Percentiles rank a stretch among this genome's conserved stretches.
These are phyloP conservation scores for Dermatemys mawii DNA, from an alignment of 2,113 vertebrate genomes.

Conservation along the genomic window DNA sequence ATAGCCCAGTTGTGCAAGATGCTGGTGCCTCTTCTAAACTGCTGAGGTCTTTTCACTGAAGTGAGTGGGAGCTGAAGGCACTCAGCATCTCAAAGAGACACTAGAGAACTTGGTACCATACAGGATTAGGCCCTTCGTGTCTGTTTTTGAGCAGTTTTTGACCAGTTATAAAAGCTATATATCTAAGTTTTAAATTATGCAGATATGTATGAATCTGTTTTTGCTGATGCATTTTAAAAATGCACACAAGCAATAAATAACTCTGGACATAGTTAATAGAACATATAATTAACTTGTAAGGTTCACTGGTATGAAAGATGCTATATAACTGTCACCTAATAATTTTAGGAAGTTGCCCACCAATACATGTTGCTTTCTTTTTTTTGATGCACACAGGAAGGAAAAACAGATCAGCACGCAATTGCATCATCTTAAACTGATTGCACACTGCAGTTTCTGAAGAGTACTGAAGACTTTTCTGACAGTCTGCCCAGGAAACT, in stretches of 20 bases:
- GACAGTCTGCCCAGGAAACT: neutral
- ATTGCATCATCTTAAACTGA: neutral
- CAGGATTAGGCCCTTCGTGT: neutral
- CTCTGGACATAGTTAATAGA: neutral
- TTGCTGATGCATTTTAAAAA: neutral
- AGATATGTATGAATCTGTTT: neutral
- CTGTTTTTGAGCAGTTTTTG: neutral
- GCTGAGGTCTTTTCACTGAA: neutral
- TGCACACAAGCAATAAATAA: neutral
- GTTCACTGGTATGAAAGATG: neutral
- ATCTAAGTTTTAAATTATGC: neutral
- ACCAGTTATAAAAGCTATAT: neutral
- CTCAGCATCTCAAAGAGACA: neutral
- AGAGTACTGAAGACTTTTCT: neutral
- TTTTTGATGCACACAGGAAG: neutral
- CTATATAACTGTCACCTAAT: neutral
- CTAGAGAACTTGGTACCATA: neutral
- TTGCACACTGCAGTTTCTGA: neutral
- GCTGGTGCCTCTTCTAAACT: neutral
- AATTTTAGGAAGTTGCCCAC: neutral
- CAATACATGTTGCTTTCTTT: neutral
- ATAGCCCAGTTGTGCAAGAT: rapidly evolving
- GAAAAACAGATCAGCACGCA: neutral
- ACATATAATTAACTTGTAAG: neutral
- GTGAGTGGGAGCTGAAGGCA: neutral